phyloP scores from a whole-genome alignment of 2,888 invertebrate species.

The Merodon equestris region DNA sequence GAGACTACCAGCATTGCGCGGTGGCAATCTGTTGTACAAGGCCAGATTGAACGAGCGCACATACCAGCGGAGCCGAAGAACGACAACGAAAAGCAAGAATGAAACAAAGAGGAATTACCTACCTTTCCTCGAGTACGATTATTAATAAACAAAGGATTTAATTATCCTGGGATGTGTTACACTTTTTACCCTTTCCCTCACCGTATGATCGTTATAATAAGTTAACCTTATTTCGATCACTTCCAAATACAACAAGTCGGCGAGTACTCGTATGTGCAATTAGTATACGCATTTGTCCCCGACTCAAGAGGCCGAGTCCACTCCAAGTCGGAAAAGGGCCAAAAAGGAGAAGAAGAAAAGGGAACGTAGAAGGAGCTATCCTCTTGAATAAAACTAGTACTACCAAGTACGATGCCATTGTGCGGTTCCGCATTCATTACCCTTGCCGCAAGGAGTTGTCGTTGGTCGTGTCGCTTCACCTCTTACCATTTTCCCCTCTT shows the following conservation, averaged over 20 bases:
- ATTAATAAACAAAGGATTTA: constrained; percentile 61
- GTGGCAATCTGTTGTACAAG: constrained; percentile 22
- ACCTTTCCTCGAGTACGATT: constrained; percentile 33
- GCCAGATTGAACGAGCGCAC: constrained; percentile 6
- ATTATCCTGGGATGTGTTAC: constrained; percentile 67
- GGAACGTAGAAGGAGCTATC: constrained; percentile 11
- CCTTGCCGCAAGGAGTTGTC: constrained; percentile 39
- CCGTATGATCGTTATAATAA: constrained; percentile 43
- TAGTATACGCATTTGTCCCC: constrained; percentile 62
- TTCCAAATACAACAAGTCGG: no score
- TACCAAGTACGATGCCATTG: constrained; percentile 34
- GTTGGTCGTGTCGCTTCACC: constrained; percentile 49
- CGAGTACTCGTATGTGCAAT: not conserved
- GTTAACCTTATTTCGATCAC: constrained; percentile 61
- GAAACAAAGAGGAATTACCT: constrained; percentile 11
- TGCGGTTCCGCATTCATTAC: constrained; percentile 55
- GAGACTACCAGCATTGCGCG: no score
- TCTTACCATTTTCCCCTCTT: constrained; percentile 3
- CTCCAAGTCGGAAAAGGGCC: not conserved
- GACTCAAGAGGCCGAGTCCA: no score
- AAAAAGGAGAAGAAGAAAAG: constrained; percentile 26
- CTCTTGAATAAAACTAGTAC: constrained; percentile 22
- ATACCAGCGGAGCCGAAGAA: no score
- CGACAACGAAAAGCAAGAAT: no score
- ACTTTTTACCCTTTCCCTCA: constrained; percentile 20